phyloP scores from a whole-genome alignment of 2,113 vertebrate genomes.

The Aramus guarauna region DNA sequence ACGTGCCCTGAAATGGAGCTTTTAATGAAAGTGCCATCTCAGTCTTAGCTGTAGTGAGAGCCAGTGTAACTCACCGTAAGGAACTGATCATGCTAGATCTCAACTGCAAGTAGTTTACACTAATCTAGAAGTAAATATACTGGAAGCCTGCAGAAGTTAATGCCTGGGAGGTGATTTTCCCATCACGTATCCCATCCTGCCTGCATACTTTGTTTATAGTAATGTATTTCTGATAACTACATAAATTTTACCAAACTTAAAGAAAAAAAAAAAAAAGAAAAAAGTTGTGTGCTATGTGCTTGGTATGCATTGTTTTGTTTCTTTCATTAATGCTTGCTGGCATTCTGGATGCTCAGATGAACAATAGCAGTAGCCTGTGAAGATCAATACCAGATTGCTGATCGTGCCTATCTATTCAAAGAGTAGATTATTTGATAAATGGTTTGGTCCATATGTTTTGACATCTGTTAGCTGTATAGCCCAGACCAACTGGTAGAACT shows the following conservation, averaged over 20 bases:
- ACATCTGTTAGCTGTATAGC: slow-evolving; percentile 83
- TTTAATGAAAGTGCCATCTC: slow-evolving; percentile 29
- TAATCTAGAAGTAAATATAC: background rate
- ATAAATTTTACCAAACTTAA: slow-evolving; percentile 68
- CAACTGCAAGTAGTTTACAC: background rate
- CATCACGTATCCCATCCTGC: background rate
- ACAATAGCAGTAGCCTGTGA: slow-evolving; percentile 90
- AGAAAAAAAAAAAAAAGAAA: background rate
- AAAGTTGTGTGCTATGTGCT: slow-evolving; percentile 73
- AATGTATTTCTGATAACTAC: slow-evolving; percentile 18
- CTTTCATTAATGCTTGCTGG: slow-evolving; percentile 97
- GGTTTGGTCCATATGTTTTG: slow-evolving; percentile 87
- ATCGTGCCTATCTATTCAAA: slow-evolving; percentile 95
- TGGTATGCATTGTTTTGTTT: slow-evolving; percentile 94
- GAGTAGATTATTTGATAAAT: slow-evolving; percentile 99
- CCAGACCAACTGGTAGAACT: slow-evolving; percentile 70
- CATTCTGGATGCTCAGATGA: slow-evolving; percentile 89
- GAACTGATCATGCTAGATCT: background rate
- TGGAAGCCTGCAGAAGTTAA: background rate
- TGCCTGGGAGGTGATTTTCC: background rate
- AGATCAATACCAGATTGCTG: slow-evolving; percentile 99
- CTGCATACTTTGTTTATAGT: background rate
- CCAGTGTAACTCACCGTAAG: background rate
- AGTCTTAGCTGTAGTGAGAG: background rate
- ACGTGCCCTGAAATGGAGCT: slow-evolving; percentile 12